Base-by-base conservation (phyloP, 2,113 vertebrate genomes). In the Oriolus oriolus region DNA sequence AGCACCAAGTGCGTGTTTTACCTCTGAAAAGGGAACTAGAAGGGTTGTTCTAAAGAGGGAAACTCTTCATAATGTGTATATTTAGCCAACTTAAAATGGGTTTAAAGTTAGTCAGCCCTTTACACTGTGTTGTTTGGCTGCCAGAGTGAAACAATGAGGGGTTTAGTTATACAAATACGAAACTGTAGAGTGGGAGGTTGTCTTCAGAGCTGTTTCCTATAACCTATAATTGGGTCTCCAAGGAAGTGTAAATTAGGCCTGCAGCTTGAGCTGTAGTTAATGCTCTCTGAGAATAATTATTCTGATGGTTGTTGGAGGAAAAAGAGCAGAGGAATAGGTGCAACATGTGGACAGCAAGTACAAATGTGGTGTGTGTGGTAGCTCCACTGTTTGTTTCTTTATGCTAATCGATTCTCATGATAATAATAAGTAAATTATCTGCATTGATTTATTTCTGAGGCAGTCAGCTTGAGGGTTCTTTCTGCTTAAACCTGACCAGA, bases 151-250 rank as follows among this genome's bases (percentile, higher is more conserved):
- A 90, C 84, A 71, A 39, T 37, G 60, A 23, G 26, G 21, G 24
- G 59, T 63, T 96, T 96, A 80, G 93, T 91, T 97, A 93, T 49
- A 95, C 88, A 94, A 97, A 95, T 97, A 94, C 33, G 90, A 90
- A 96, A 93, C 64, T 93, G 66, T 20, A 23, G 82, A 89, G 92
- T 88, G 63, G 69, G 89, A 93, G 85, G 85, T 76, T 95, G 66
- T 92, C 92, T 97, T 97, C 90, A 80, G 95, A 97, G 92, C 93
- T 94, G 85, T 95, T 97, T 97, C 90, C 93, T 97, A 59, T 93
- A 89, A 90, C 74, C 90, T 91, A 49, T 98, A 98, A 98, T 98
- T 98, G 97, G 95, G 93, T 97, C 98, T 98, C 97, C 64, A 81
- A 98, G 97, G 98, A 92, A 90, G 94, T 64, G 66, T 89, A 95